Evolutionary conservation across 2,113 vertebrate species (phyloP).

Genomic region (Leucopsar rothschildi): DNA sequence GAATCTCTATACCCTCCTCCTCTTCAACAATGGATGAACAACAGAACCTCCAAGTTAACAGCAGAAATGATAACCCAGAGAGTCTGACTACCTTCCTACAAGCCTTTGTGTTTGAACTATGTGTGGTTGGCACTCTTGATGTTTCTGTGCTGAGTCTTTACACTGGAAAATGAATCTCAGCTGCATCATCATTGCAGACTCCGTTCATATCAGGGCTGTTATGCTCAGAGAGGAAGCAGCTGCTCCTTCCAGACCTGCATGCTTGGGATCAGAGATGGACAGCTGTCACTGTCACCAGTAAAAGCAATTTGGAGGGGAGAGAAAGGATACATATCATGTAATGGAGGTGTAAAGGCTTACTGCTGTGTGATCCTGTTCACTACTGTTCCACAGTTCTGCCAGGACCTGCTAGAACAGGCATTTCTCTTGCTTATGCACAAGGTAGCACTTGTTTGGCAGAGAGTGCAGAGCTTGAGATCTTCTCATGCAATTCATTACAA

Average conservation of each 20-base stretch:
- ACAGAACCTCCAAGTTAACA: background rate
- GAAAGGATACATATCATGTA: background rate
- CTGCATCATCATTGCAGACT: background rate
- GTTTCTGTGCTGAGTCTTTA: background rate
- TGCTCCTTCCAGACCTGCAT: background rate
- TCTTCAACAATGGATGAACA: background rate
- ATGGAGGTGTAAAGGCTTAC: background rate
- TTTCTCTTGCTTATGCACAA: background rate
- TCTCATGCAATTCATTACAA: background rate
- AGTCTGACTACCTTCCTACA: background rate
- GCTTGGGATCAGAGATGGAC: background rate
- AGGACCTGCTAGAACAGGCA: background rate
- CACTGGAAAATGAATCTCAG: background rate
- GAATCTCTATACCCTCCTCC: background rate
- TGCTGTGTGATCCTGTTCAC: background rate
- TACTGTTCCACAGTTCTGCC: too few species aligned
- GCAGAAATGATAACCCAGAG: background rate
- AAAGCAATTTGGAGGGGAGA: background rate
- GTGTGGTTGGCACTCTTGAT: background rate
- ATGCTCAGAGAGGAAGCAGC: background rate
- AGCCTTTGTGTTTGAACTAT: background rate
- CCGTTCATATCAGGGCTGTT: background rate
- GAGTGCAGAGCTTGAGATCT: background rate
- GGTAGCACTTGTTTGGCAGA: background rate
- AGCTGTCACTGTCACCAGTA: background rate